Percentiles rank a stretch among this genome's conserved stretches.
These are phyloP conservation scores for Eupithecia inturbata DNA, from an alignment of 2,888 invertebrate species.

Conservation along the genomic window DNA sequence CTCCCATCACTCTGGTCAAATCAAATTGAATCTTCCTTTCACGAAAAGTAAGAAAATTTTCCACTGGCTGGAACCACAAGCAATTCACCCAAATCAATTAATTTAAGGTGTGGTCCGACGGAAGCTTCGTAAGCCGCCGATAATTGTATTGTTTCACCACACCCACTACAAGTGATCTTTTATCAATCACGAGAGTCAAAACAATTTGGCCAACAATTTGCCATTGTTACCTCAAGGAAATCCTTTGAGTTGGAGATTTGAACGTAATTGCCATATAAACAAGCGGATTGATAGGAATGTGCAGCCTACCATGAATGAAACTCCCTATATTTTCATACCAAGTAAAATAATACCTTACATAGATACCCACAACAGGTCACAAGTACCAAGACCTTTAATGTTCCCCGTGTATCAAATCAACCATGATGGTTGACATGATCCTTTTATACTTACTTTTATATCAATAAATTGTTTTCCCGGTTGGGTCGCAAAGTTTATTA, in stretches of 20 bases:
- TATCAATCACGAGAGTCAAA: conserved; percentile 47
- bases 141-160: conserved; percentile 55
- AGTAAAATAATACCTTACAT: background rate
- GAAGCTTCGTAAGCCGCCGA: conserved; percentile 49
- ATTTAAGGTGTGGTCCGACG: conserved; percentile 56
- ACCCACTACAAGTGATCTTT: conserved; percentile 36
- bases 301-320: background rate
- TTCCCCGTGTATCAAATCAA: background rate
- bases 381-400: background rate
- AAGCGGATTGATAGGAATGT: conserved; percentile 2
- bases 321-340: background rate
- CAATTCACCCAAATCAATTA: conserved; percentile 55
- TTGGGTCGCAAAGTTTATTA: background rate
- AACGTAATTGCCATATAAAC: conserved; percentile 9
- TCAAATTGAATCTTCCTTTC: background rate
- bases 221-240: conserved; percentile 32
- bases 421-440: background rate
- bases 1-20: conserved; percentile 7
- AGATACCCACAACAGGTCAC: background rate
- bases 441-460: background rate
- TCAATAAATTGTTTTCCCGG: background rate
- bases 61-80: conserved; percentile 18
- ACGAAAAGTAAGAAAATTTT: background rate
- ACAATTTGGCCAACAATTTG: conserved; percentile 34
- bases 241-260: background rate